Evolutionary conservation across 2,888 invertebrate genomes (phyloP), one percentile per base, ranked within the genome.

Genomic region (Hypsopygia costalis): DNA sequence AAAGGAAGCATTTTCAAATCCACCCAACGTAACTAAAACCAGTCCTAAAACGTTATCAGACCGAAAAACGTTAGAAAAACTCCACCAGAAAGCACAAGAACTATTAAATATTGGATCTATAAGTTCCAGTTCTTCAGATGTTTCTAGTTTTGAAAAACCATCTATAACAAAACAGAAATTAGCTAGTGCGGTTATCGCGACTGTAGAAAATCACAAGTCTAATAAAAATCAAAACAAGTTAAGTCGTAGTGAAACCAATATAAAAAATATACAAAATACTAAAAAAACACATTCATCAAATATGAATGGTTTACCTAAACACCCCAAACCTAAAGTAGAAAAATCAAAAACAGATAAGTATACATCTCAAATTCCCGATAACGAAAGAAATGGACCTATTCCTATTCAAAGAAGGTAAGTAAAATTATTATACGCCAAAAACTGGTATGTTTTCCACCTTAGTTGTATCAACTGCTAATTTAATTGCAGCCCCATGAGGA

Each of bases 21-120:
- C 25, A 8, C 6, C 25, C 25, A 25, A 25, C n/a, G 5, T 7
- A 8, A 7, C 25, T 16, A 16, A 16, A 16, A 16, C 16, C 28
- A 29, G 20, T 29, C 16, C 49, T 9, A 50, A 53, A 7, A 28
- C 44, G 30, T 41, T 43, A 32, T 59, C 51, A 31, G 63, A 75
- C 44, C 59, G 61, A 11, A 64, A 73, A 46, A 75, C 73, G 2
- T 67, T 87, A 1, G 75, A 81, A 55, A 75, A 70, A 44, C 69
- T 88, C 22, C 88, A 88, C 46, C 72, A 72, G 49, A 83, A 81
- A 58, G 86, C 87, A 4, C 79, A 86, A 56, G 85, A 81, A 52
- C 65, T 88, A 33, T 61, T 88, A 0, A 76, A 72, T 49, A 69
- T 77, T 38, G 67, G 68, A 28, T 74, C 81, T n/a, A 52, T 66